phyloP scores from a whole-genome alignment of 2,113 vertebrate species.

The Circaetus gallicus region DNA sequence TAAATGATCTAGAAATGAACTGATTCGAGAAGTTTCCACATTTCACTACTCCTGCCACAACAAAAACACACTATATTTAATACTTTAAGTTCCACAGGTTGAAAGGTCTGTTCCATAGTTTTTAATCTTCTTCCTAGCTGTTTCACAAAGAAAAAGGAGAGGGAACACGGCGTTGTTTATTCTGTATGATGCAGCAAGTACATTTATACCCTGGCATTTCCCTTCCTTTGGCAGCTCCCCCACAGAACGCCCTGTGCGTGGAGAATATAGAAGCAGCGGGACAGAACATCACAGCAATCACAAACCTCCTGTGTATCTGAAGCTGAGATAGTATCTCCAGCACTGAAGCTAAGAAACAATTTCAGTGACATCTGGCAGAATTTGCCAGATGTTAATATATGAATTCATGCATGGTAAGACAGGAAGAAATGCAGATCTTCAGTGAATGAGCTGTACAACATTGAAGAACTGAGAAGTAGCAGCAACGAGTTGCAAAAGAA shows the following conservation, averaged over 20 bases:
- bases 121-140: neutral
- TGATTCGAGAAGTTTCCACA: rapidly evolving
- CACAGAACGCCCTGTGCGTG: neutral
- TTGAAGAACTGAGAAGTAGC: neutral
- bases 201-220: constrained; percentile 32
- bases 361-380: constrained; percentile 32
- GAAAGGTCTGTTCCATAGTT: neutral
- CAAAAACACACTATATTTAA: neutral
- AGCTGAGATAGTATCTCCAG: neutral
- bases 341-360: neutral
- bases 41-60: neutral
- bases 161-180: neutral
- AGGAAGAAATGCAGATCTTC: neutral
- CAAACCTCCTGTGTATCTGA: neutral
- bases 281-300: neutral
- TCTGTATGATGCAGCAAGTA: neutral
- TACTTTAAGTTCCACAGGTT: neutral
- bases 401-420: neutral
- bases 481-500: neutral
- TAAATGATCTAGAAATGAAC: neutral
- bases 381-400: constrained; percentile 16
- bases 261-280: constrained; percentile 26
- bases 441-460: neutral
- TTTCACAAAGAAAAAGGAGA: neutral
- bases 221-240: neutral